Evolutionary conservation across 2,888 invertebrate species (phyloP).

Genomic region (Craniophora ligustri): DNA sequence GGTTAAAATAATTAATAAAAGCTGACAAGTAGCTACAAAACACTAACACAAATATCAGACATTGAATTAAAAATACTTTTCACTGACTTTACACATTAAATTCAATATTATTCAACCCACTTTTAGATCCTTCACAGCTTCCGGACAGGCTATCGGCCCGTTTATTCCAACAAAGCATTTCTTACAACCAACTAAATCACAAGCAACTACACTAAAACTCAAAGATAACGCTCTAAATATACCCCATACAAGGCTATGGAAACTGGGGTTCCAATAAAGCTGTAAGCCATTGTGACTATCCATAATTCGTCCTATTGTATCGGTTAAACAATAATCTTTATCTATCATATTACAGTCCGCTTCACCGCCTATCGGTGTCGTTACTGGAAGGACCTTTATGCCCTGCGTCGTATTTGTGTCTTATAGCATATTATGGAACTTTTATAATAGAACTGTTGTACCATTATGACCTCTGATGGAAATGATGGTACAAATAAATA

Average conservation of each 20-base stretch:
- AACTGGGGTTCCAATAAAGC: constrained; percentile 39
- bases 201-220: constrained; percentile 21
- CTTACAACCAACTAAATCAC: constrained; percentile 9
- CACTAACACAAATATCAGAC: no score
- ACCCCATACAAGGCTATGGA: constrained; percentile 8
- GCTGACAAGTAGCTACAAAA: no score
- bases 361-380: constrained; percentile 53
- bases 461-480: neutral
- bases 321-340: constrained; percentile 65
- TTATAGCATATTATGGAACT: constrained; percentile 2
- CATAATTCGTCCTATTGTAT: constrained; percentile 56
- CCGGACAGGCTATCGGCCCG: no score
- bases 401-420: constrained; percentile 7
- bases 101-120: no score
- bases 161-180: no score
- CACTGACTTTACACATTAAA: no score
- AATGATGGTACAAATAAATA: no score
- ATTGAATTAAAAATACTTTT: no score
- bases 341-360: constrained; percentile 56
- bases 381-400: constrained; percentile 18
- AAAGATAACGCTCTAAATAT: constrained; percentile 33
- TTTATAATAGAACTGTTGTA: neutral
- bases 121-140: no score
- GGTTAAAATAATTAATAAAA: no score
- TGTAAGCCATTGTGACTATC: constrained; percentile 39